These are phyloP conservation scores for Tinea trinotella DNA, from an alignment of 2,888 invertebrate species.

Conservation along the genomic window DNA sequence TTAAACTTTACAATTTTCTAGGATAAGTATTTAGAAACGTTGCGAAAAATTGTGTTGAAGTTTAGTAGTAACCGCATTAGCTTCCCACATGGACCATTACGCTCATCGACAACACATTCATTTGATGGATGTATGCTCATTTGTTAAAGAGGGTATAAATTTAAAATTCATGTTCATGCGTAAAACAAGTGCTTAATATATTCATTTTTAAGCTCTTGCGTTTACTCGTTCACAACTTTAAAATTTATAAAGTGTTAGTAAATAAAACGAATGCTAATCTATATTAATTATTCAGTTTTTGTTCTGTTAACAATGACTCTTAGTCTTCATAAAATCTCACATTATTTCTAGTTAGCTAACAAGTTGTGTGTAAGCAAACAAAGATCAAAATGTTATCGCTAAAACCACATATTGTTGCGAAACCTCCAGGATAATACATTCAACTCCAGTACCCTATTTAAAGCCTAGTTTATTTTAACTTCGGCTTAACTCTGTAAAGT, in stretches of 20 bases:
- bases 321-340: too few relatives aligned
- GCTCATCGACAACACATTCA: conserved; percentile 14
- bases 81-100: conserved; percentile 14
- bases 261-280: too few relatives aligned
- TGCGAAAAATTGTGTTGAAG: not conserved
- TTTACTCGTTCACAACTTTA: too few relatives aligned
- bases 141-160: conserved; percentile 15
- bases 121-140: conserved; percentile 15
- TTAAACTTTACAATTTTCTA: not conserved
- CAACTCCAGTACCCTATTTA: conserved; percentile 3
- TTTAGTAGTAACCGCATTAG: not conserved
- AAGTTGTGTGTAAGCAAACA: too few relatives aligned
- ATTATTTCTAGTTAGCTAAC: too few relatives aligned
- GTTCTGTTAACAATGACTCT: too few relatives aligned
- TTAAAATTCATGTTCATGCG: conserved; percentile 2
- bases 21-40: conserved; percentile 2
- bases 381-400: not conserved
- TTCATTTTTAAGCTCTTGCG: too few relatives aligned
- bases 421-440: not conserved
- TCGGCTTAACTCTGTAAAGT: conserved; percentile 9
- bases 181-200: conserved; percentile 5
- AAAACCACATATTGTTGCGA: not conserved
- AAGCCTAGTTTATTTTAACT: conserved; percentile 27
- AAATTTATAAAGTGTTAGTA: too few relatives aligned
- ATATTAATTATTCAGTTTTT: too few relatives aligned